A percentile compares a stretch with the other conserved stretches of the same genome.
These are phyloP conservation scores for Gymnosoma rotundatum DNA, from an alignment of 2,888 invertebrate genomes.

Conservation along the genomic window DNA sequence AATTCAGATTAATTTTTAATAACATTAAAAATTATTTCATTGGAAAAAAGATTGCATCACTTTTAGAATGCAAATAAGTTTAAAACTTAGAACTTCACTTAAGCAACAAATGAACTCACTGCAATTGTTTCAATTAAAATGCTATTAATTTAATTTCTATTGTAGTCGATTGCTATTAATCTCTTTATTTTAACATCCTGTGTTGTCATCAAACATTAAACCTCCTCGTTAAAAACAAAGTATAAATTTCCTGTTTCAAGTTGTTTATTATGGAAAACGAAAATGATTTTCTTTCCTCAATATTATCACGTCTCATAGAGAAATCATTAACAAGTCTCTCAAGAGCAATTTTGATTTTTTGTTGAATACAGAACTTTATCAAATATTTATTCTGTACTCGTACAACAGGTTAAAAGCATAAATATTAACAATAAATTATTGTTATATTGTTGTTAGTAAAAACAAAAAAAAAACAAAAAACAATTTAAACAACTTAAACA, in stretches of 20 bases:
- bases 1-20: not conserved
- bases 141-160: slow-evolving; percentile 14
- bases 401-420: slow-evolving; percentile 37
- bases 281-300: slow-evolving; percentile 19
- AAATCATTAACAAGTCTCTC: slow-evolving; percentile 33
- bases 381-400: slow-evolving; percentile 32
- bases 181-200: slow-evolving; percentile 37
- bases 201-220: not conserved
- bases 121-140: not conserved
- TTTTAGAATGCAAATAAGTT: not conserved
- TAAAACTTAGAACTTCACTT: not conserved
- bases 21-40: not conserved
- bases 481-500: too few species aligned
- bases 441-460: not conserved
- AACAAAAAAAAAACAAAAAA: not conserved
- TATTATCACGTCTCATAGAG: slow-evolving; percentile 18
- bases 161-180: not conserved
- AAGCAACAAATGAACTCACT: not conserved
- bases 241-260: slow-evolving; percentile 60
- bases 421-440: not conserved
- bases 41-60: not conserved
- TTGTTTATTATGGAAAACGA: slow-evolving; percentile 33
- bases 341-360: not conserved
- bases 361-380: not conserved
- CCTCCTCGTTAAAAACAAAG: slow-evolving; percentile 12